phyloP scores from a whole-genome alignment of 2,113 vertebrate species.

The Psittacula cyanocephala region DNA sequence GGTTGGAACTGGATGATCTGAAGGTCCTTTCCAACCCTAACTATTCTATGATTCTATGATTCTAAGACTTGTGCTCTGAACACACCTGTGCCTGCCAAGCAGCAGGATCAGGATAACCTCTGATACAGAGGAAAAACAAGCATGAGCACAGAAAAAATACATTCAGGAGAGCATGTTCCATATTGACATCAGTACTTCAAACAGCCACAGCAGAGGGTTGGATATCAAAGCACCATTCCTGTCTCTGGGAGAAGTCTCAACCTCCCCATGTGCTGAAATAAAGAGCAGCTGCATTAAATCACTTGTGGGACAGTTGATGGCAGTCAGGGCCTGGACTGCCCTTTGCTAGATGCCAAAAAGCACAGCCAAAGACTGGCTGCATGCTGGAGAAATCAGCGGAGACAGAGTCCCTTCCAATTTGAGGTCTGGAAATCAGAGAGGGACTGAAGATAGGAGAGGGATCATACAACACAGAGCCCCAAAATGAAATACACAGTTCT shows the following conservation, averaged over 20 bases:
- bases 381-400: background rate
- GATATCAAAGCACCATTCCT: background rate
- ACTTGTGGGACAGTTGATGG: background rate
- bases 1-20: too few relatives aligned
- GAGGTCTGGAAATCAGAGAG: background rate
- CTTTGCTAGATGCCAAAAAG: background rate
- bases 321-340: background rate
- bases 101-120: background rate
- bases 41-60: too few relatives aligned
- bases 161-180: rapidly evolving
- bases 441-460: background rate
- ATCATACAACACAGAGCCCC: background rate
- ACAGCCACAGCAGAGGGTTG: background rate
- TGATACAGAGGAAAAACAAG: background rate
- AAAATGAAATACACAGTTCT: background rate
- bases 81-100: background rate
- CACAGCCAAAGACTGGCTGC: background rate
- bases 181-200: background rate
- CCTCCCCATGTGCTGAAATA: background rate
- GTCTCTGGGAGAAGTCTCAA: background rate
- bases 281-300: background rate
- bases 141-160: background rate
- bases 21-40: too few relatives aligned
- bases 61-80: background rate
- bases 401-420: background rate